These are phyloP conservation scores for Hesperophylax magnus DNA, from an alignment of 1,140 invertebrate species.

Conservation along the genomic window DNA sequence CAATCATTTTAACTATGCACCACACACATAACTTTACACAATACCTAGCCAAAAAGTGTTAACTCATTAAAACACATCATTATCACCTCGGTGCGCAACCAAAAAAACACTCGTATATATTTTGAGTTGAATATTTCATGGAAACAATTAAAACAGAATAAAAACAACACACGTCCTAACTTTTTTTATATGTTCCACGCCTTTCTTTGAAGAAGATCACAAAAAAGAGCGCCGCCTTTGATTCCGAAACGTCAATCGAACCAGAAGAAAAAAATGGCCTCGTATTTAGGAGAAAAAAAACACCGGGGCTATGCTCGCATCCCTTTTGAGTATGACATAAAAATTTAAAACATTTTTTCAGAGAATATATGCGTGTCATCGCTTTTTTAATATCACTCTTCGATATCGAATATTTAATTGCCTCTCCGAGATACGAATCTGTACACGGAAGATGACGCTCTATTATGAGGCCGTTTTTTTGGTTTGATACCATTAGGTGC, in stretches of 20 bases:
- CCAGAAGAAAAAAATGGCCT: conserved; percentile 26
- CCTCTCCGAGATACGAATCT: conserved; percentile 52
- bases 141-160: conserved; percentile 21
- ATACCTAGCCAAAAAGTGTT: not conserved
- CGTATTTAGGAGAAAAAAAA: conserved; percentile 19
- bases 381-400: conserved; percentile 47
- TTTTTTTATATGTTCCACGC: not conserved
- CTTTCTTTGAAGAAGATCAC: conserved; percentile 14
- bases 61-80: conserved; percentile 1
- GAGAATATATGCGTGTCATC: conserved; percentile 52
- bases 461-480: conserved; percentile 40
- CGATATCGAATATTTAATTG: conserved; percentile 54
- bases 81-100: not conserved
- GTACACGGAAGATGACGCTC: conserved; percentile 43
- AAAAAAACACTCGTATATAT: not conserved
- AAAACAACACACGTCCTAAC: conserved; percentile 23
- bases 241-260: conserved; percentile 52
- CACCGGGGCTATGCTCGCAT: not conserved
- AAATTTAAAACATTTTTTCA: conserved; percentile 35
- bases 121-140: not conserved
- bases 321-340: conserved; percentile 55
- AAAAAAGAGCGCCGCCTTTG: conserved; percentile 42
- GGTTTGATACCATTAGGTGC: conserved; percentile 35
- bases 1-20: not conserved
- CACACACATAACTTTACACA: not conserved